Base-by-base conservation (phyloP, 1,140 invertebrate species). In the Radopholus similis region DNA sequence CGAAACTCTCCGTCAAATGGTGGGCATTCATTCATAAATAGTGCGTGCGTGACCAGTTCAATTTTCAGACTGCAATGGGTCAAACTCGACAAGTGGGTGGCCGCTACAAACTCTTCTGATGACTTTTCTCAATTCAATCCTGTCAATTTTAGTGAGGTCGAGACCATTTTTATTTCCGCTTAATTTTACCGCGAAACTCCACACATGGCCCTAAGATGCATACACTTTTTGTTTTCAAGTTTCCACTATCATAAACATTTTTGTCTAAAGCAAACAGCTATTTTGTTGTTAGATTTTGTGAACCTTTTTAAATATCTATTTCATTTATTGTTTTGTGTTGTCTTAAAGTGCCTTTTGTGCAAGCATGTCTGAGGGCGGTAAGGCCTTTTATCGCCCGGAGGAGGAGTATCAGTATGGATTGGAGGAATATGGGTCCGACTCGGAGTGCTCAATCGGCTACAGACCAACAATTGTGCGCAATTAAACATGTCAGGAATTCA, bases 1-100 rank as follows among this genome's bases (percentile, higher is more conserved):
- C 83, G 96, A 99, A 84, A 95, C 75, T 0, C 58, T 81, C 30
- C 38, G 78, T 35, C 66, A 75, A 71, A 75, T 73, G 71, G 71
- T 73, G 18, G 26, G 42, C 34, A 30, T 69, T 74, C 54, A 8
- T 69, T 64, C 15, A 18, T 35, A 34, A 1, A 42, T 67, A 11
- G 13, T n/a, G 26, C 55, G 9, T 49, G 11, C 15, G 18, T 35
- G 18, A 2, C 4, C 18, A 18, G 26, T 38, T 38, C 21, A 8
- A 21, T 49, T 51, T 47, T 62, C 18, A 62, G 59, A 49, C 59
- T 51, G 59, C 59, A 34, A 47, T 26, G 21, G 59, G 59, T 21
- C 18, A 21, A 42, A 62, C 23, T 15, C 40, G 59, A 49, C n/a
- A 21, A 62, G 59, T 62, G 8, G 59, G 57, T n/a, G 57, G 58